Base-by-base conservation (phyloP, 2,888 invertebrate genomes). In the Anthoptus insignis region DNA sequence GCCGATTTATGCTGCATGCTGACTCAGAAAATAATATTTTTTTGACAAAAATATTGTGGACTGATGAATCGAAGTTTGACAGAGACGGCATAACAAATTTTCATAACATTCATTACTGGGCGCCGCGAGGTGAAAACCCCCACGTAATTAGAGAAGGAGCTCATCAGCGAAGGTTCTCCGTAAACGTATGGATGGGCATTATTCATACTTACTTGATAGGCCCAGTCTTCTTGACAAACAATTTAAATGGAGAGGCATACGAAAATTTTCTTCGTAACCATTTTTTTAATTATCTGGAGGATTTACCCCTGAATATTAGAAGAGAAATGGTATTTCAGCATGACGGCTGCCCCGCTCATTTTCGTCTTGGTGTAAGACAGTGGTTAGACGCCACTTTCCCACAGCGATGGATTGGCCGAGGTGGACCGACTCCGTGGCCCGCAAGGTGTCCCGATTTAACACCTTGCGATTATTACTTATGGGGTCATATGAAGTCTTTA, bases 1-100 rank as follows among this genome's bases (percentile, higher is more conserved):
- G 75, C 70, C 67, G 74, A 66, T 77, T 76, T 60, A 71, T 79
- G 72, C 47, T 76, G 1, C 69, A 76, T 69, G 69, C 71, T 9
- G 76, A 77, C 58, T 9, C 72, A 24, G 75, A 76, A 70, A 68
- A 77, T 42, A 69, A 70, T 49, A n/a, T 34, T 68, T 72, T 69
- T 56, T 66, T 52, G 42, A 32, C 27, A 13, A 37, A 37, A n/a
- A 37, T 37, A 13, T 37, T 37, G 9, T 37, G 37, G 37, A 37
- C 37, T 3, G 37, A 37, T 37, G 37, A 67, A 54, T 69, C 73
- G 6, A 71, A 74, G 47, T 74, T 72, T 65, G 65, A 69, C 47
- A 57, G 67, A 58, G 73, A 75, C n/a, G 71, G 75, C 5, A 69
- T 75, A 4, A 69, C 65, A 2, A 73, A 73, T 60, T 70, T 64